These are phyloP conservation scores for Marmota flaviventris DNA, from an alignment of 2,113 vertebrate species.

Conservation along the genomic window DNA sequence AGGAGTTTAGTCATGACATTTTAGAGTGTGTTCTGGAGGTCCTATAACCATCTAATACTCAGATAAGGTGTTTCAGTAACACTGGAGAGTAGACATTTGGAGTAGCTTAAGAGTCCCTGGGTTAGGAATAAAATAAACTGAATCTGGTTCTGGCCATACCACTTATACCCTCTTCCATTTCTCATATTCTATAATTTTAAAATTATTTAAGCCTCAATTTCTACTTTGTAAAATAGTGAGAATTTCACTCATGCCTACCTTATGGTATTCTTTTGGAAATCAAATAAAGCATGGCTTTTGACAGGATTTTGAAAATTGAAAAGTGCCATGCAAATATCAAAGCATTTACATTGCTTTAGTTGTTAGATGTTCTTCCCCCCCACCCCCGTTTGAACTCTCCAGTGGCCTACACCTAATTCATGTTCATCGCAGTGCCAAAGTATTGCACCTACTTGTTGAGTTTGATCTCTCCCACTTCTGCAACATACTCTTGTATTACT, in stretches of 20 bases:
- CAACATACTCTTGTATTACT: neutral
- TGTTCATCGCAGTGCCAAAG: neutral
- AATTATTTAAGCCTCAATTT: slow-evolving; percentile 2
- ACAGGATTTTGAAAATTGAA: slow-evolving; percentile 51
- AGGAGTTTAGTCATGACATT: neutral
- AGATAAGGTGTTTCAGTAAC: slow-evolving; percentile 26
- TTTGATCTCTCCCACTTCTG: neutral
- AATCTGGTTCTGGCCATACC: neutral
- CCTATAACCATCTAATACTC: neutral
- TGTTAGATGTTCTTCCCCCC: neutral
- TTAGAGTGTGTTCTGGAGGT: neutral
- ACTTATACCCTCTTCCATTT: slow-evolving; percentile 28
- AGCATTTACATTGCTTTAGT: slow-evolving; percentile 5
- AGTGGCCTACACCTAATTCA: neutral
- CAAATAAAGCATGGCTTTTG: neutral
- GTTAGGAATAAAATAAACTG: neutral
- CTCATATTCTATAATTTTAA: slow-evolving; percentile 29
- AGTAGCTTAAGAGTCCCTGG: neutral
- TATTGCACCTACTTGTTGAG: neutral
- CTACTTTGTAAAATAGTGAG: slow-evolving; percentile 42
- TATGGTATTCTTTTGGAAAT: neutral
- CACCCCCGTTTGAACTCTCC: neutral
- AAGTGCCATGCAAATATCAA: slow-evolving; percentile 1
- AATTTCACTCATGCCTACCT: neutral
- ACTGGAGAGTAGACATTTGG: slow-evolving; percentile 35